Evolutionary conservation across 2,113 vertebrate species (phyloP).

Genomic region (Hemibagrus wyckioides): DNA sequence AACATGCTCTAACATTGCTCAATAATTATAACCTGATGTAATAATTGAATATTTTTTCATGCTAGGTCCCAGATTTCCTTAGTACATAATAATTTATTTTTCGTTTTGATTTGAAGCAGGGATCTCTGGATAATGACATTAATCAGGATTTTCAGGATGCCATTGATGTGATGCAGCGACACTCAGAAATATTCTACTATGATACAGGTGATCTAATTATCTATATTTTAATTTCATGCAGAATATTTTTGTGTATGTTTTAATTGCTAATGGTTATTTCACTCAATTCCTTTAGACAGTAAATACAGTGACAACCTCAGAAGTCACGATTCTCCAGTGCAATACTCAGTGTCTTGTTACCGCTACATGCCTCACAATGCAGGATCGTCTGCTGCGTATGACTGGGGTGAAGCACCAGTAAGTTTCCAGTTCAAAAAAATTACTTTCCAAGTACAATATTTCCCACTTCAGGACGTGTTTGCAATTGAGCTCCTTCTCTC

Average conservation of each 20-base stretch:
- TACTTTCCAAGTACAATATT: neutral
- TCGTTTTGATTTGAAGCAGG: conserved; percentile 64
- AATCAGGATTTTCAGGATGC: conserved; percentile 91
- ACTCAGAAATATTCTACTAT: conserved; percentile 76
- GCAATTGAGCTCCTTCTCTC: conserved; percentile 5
- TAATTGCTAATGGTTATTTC: neutral
- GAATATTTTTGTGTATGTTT: neutral
- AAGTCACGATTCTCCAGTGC: conserved; percentile 69
- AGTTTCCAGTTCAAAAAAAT: conserved; percentile 57
- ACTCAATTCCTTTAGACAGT: conserved; percentile 67
- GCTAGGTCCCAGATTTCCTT: neutral
- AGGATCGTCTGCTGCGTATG: conserved; percentile 60
- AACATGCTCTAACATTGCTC: neutral
- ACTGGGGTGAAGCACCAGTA: conserved; percentile 80
- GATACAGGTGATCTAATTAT: conserved; percentile 63
- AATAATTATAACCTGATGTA: neutral
- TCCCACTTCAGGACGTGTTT: neutral
- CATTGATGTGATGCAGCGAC: conserved; percentile 89
- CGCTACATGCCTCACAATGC: conserved; percentile 68
- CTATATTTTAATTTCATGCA: neutral
- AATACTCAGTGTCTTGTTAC: conserved; percentile 72
- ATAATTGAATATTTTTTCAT: neutral
- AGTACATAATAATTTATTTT: neutral
- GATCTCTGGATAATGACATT: conserved; percentile 79
- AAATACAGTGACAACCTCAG: conserved; percentile 76